Evolutionary conservation across 2,888 invertebrate species (phyloP).

Genomic region (Boloria selene): DNA sequence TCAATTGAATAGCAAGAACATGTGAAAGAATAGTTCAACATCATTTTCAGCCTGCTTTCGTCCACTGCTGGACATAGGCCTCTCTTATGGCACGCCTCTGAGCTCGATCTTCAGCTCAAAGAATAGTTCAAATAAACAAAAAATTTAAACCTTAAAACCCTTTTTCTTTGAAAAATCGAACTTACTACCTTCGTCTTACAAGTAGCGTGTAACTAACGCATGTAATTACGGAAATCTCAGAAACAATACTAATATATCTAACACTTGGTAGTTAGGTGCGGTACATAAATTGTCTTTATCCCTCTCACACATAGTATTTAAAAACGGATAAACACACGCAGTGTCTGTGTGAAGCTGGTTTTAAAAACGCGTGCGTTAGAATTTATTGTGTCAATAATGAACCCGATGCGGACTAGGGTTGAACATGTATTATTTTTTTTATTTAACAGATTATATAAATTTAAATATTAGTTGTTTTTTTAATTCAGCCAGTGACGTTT

Average conservation of each 20-base stretch:
- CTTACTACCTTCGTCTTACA: background rate
- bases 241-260: constrained; percentile 16
- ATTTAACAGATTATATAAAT: background rate
- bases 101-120: no score
- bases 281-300: constrained; percentile 24
- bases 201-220: constrained; percentile 3
- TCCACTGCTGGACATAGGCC: no score
- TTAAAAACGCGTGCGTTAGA: constrained; percentile 75
- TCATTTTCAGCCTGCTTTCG: no score
- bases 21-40: no score
- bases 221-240: constrained; percentile 16
- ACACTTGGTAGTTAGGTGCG: constrained; percentile 1
- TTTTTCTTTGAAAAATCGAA: background rate
- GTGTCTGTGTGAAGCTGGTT: constrained; percentile 60
- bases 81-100: no score
- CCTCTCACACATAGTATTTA: constrained; percentile 19
- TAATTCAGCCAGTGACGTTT: background rate
- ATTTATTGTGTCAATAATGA: constrained; percentile 79
- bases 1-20: no score
- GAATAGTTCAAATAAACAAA: no score
- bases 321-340: constrained; percentile 22
- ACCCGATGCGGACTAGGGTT: constrained; percentile 53
- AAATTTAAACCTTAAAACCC: no score
- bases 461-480: background rate
- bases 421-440: constrained; percentile 25